Evolutionary conservation across 2,797 vertebrate species (phyloP), one percentile per base, ranked within the genome.

Genomic region (Scleropages formosus): DNA sequence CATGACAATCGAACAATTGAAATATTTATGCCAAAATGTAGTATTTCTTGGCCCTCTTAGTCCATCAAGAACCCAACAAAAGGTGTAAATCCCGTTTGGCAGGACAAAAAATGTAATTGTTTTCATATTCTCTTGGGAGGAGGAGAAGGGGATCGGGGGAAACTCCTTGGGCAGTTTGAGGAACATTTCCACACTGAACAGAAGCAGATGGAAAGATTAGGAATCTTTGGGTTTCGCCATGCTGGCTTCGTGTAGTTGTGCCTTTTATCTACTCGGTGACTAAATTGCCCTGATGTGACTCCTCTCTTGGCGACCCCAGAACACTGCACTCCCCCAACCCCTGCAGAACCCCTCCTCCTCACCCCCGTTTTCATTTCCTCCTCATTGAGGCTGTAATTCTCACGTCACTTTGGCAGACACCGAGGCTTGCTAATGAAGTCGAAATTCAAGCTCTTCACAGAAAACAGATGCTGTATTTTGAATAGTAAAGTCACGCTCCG

Each of bases 401-500:
- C 70, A 75, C 75, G 65, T 81, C 82, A 84, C 83, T 85, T 84
- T 82, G 73, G 74, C 67, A 73, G 51, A 77, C 81, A 84, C 84
- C 84, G 80, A 83, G 80, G 78, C 83, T 84, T 59, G 72, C 76
- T 85, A 83, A 85, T 86, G 82, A 80, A 85, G 72, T 80, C 79
- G 77, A 74, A 59, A 67, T 24, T 67, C 51, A 15, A 31, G 73
- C 51, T 59, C 73, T 65, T 75, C 66, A 75, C 67, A 75, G 18
- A 66, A 67, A 75, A 56, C 73, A 75, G 73, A 75, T 75, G 73
- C 67, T 65, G 18, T 39, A 20, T 27, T 75, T 26, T 6, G 51
- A 10, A 27, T 53, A 13, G 47, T 65, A 39, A 73, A 73, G 8
- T 61, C n/a, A 20, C 44, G 56, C 58, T 65, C 73, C n/a, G 22